Evolutionary conservation across 2,888 invertebrate genomes (phyloP).

Genomic region (Nemotelus pantherinus): DNA sequence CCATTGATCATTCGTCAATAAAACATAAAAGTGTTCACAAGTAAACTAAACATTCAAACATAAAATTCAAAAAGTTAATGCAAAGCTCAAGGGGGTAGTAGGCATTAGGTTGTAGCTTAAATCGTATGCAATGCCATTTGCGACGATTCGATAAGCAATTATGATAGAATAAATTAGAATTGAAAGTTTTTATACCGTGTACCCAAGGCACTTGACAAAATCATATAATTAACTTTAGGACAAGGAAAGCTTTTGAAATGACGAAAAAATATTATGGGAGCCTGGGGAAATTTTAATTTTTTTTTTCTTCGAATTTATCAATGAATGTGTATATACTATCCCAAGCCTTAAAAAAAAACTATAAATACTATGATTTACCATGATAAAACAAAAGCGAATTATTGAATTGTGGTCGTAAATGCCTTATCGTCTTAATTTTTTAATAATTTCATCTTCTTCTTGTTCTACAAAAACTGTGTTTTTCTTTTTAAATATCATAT

Average conservation of each 20-base stretch:
- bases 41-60: constrained; percentile 19
- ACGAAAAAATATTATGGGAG: neutral
- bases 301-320: neutral
- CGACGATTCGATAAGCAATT: neutral
- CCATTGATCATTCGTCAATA: neutral
- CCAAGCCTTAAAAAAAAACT: too few species aligned
- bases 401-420: constrained; percentile 4
- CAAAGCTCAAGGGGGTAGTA: too few species aligned
- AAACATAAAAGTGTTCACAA: constrained; percentile 16
- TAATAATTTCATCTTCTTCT: constrained; percentile 17
- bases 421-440: constrained; percentile 26
- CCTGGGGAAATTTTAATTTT: neutral
- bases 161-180: neutral
- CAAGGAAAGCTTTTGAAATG: neutral
- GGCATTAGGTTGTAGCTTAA: too few species aligned
- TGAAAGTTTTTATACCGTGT: constrained; percentile 8
- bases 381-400: too few species aligned
- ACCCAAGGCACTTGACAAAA: constrained; percentile 39
- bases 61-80: constrained; percentile 2
- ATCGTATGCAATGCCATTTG: too few species aligned
- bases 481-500: constrained; percentile 8
- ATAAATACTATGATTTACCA: too few species aligned
- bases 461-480: constrained; percentile 1
- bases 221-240: constrained; percentile 8
- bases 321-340: too few species aligned